Evolutionary conservation across 2,113 vertebrate species (phyloP), one percentile per base, ranked within the genome.

Genomic region (Crotalus viridis): DNA sequence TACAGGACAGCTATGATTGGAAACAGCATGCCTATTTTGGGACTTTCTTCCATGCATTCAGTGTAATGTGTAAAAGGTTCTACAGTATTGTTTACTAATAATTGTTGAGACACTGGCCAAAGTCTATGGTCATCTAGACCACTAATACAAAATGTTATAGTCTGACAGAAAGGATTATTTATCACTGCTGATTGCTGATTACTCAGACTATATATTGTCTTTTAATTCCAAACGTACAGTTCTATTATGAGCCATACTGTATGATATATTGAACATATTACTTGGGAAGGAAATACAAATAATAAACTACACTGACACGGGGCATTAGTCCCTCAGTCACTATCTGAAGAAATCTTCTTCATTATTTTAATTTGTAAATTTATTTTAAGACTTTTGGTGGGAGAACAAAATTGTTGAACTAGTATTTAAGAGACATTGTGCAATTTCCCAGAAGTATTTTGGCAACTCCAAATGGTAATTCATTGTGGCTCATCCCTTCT

Each of bases 361-460:
- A 92, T 94, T 1, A 26, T 22, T 87, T 0, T 59, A 81, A 74
- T 13, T 54, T 88, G 0, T 28, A 19, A 81, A 3, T 91, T 39
- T 24, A 22, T 88, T 88, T 88, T 26, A 39, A 69, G n/a, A n/a
- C 4, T 13, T 69, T 69, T 4, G 22, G n/a, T 81, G 4, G 46
- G 39, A 33, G 87, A 95, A 94, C 64, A 96, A 55, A 93, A 52
- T 61, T 22, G 55, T 88, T 93, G 93, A 86, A 46, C 94, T 89
- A 92, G 26, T 91, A 69, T 92, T 90, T 95, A 90, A 91, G 95
- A 94, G 93, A 87, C 43, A n/a, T 95, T 95, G 93, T 52, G 43
- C 39, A 96, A 96, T 93, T 91, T 87, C 90, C 90, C 92, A 92
- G 87, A 93, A 91, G 26, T 91, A 88, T 93, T 93, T 90, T 92